Percentiles rank a stretch among this genome's conserved stretches.
These are phyloP conservation scores for Episyrphus balteatus DNA, from an alignment of 1,140 invertebrate species.

Conservation along the genomic window DNA sequence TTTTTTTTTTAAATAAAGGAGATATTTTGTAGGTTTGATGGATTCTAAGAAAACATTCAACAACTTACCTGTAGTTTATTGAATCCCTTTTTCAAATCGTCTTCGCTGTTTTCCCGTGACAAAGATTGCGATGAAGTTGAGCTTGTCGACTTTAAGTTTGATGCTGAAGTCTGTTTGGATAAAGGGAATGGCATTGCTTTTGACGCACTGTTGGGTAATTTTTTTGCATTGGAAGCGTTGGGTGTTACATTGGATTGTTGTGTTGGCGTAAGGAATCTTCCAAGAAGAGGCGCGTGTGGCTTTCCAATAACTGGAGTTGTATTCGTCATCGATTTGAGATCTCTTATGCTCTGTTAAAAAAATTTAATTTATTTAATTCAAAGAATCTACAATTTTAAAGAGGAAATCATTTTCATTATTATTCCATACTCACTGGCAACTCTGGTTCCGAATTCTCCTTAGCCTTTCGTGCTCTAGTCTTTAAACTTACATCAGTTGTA, in stretches of 20 bases:
- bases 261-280: slow-evolving; percentile 31
- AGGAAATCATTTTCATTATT: background rate
- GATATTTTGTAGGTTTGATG: background rate
- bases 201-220: slow-evolving; percentile 22
- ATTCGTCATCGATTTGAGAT: background rate
- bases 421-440: background rate
- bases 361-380: slow-evolving; percentile 3
- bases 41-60: background rate
- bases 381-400: background rate
- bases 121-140: slow-evolving; percentile 19
- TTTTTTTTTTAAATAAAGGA: background rate
- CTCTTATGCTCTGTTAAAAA: background rate
- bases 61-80: slow-evolving; percentile 12
- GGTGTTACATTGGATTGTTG: slow-evolving; percentile 12
- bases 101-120: slow-evolving; percentile 25
- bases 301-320: slow-evolving; percentile 26
- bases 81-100: slow-evolving; percentile 31
- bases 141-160: slow-evolving; percentile 15
- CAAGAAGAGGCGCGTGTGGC: slow-evolving; percentile 15
- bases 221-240: slow-evolving; percentile 16
- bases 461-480: slow-evolving; percentile 6
- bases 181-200: slow-evolving; percentile 15
- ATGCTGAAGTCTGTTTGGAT: slow-evolving; percentile 13
- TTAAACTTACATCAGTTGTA: background rate
- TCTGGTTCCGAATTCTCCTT: slow-evolving; percentile 12